These are phyloP conservation scores for Phrynocephalus versicolor DNA, from an alignment of 2,113 vertebrate species.

Conservation along the genomic window DNA sequence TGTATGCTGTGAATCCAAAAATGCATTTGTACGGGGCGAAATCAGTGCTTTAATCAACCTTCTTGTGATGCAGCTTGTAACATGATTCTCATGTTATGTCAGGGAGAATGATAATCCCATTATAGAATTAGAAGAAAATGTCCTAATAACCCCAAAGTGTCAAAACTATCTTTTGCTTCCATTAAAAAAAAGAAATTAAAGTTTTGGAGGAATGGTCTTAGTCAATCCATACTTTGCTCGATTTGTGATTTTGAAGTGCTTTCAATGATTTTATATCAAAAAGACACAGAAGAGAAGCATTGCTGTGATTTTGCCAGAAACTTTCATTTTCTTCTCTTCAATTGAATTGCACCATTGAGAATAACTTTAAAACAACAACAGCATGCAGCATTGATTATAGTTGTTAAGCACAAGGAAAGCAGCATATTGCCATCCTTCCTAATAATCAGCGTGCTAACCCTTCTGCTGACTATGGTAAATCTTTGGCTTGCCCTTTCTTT, in stretches of 20 bases:
- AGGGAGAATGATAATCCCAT: conserved; percentile 15
- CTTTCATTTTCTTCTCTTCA: conserved; percentile 57
- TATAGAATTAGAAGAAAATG: conserved; percentile 32
- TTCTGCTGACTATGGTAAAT: neutral
- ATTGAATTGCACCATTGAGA: conserved; percentile 64
- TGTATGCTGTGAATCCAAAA: conserved; percentile 33
- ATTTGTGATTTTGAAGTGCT: conserved; percentile 48
- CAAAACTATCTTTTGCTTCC: conserved; percentile 6
- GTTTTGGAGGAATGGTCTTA: conserved; percentile 28
- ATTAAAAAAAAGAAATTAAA: conserved; percentile 14
- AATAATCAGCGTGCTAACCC: neutral
- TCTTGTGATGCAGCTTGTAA: conserved; percentile 4
- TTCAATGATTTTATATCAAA: conserved; percentile 5
- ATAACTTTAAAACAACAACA: conserved; percentile 32
- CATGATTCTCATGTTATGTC: conserved; percentile 11
- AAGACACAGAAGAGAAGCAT: conserved; percentile 33
- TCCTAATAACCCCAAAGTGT: conserved; percentile 35
- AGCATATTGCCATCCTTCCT: no score
- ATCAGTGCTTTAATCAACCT: neutral
- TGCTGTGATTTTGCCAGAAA: conserved; percentile 58
- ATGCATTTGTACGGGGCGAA: neutral
- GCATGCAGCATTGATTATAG: no score
- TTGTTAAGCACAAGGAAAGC: neutral
- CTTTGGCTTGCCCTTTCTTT: neutral
- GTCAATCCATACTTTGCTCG: conserved; percentile 25